Evolutionary conservation across 2,113 vertebrate species (phyloP), one percentile per base, ranked within the genome.

Genomic region (Perccottus glenii): DNA sequence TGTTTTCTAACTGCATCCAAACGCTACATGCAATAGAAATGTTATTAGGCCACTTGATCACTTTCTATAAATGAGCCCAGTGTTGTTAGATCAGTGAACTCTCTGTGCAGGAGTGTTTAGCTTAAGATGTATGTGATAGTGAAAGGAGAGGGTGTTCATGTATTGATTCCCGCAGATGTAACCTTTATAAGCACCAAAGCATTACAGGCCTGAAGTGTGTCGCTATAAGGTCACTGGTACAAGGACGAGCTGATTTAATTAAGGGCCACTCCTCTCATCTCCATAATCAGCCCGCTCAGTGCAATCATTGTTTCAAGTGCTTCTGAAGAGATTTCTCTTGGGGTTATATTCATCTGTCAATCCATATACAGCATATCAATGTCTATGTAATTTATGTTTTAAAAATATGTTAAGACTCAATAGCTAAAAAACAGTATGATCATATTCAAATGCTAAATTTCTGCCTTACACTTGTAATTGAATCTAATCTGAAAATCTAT

Each of bases 241-340:
- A 71, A 71, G 74, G 74, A 63, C 70, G 59, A 57, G 10, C 6
- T 60, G 57, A 67, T 64, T 55, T 71, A 47, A 53, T 65, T 14
- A 55, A 4, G 35, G 10, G 14, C 35, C 9, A 5, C 9, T 64
- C 32, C 55, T 65, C 59, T 47, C 47, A 61, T 59, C 67, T 52
- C 45, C 60, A 35, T 64, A 64, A 67, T 79, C 69, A 78, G 49
- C 27, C 51, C 44, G 55, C 38, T 64, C 46, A 48, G 44, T 57
- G 32, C 51, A 19, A 45, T 5, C 12, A 11, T 5, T 11, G 11
- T 5, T 4, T 12, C 16, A 6, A 44, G 27, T 66, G 14, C 47
- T 9, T 33, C 15, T 7, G 32, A 12, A 44, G 42, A 19, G 8
- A 51, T 50, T 53, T 63, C 27, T 16, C 9, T 59, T 32, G 47